Evolutionary conservation across 1,140 invertebrate species (phyloP), one percentile per base, ranked within the genome.

Genomic region (Paramacrobiotus metropolitanus): DNA sequence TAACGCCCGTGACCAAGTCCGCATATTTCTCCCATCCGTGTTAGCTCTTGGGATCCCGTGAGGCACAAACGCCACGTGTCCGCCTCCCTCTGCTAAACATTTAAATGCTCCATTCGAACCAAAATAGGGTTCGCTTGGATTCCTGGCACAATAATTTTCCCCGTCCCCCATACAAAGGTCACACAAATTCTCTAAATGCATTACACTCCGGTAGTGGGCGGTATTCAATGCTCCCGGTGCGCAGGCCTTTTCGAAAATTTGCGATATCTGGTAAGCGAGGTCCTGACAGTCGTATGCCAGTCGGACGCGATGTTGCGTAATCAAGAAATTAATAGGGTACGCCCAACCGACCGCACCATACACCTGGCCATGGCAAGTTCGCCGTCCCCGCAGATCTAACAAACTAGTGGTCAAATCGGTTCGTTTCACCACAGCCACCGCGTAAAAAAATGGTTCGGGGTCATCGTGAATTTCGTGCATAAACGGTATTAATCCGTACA

Each of bases 31-130:
- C 0, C 90, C 89, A 65, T 87, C 87, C 0, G 87, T 86, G 68
- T 87, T 93, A 70, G 93, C 89, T 28, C 80, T 79, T 0, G 93
- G 86, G 0, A 90, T 90, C 1, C 87, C 87, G 68, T 96, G 88
- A 64, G 90, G 86, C 1, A 92, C 84, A 73, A 95, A 96, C 0
- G 92, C 90, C 20, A 95, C 87, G 71, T 96, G 81, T 1, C 89
- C 92, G 20, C 87, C 87, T 18, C 87, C 88, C 74, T 96, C 92
- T 1, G 93, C 86, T 31, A 97, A 77, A 72, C 91, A 95, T 59
- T 89, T 77, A 64, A 95, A 83, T 0, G 91, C 88, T 60, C 91
- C 90, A 21, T 82, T 87, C 66, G 86, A 79, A 0, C 89, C 87
- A 69, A 82, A 93, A 68, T 87, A 93, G 67, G 85, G 83, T 73